Conservation (phyloP, 2,113 vertebrate genomes). For the Myiozetetes cayanensis region DNA sequence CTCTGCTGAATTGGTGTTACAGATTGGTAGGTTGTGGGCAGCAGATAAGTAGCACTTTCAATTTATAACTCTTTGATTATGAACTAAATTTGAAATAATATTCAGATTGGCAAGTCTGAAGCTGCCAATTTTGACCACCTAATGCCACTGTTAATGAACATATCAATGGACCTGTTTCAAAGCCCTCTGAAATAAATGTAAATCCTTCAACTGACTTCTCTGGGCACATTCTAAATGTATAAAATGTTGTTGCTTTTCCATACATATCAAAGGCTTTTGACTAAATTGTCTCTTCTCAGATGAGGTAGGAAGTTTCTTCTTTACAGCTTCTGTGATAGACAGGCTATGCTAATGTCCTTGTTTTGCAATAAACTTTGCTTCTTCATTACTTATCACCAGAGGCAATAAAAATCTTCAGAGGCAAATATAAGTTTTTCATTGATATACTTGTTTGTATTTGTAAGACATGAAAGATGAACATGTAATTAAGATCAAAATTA, state of each 20-base stretch:
- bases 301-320: conserved; percentile 65
- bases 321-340: conserved; percentile 54
- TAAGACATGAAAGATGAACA: conserved; percentile 69
- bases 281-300: conserved; percentile 61
- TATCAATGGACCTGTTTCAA: neutral
- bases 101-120: neutral
- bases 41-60: neutral
- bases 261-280: conserved; percentile 62
- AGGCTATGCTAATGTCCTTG: conserved; percentile 60
- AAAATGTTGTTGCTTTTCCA: conserved; percentile 43
- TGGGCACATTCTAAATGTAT: conserved; percentile 18
- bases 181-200: neutral
- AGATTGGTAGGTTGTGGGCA: neutral
- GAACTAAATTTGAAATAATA: conserved; percentile 23
- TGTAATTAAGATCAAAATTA: conserved; percentile 71
- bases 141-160: conserved; percentile 10
- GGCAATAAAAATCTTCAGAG: conserved; percentile 71
- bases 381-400: conserved; percentile 71
- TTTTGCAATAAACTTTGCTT: conserved; percentile 66
- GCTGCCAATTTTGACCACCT: conserved; percentile 4
- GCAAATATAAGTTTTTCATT: conserved; percentile 71
- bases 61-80: conserved; percentile 3
- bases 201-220: conserved; percentile 22
- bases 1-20: neutral
- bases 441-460: conserved; percentile 73